Base-by-base conservation (phyloP, 2,113 vertebrate species). In the Grallaria varia region DNA sequence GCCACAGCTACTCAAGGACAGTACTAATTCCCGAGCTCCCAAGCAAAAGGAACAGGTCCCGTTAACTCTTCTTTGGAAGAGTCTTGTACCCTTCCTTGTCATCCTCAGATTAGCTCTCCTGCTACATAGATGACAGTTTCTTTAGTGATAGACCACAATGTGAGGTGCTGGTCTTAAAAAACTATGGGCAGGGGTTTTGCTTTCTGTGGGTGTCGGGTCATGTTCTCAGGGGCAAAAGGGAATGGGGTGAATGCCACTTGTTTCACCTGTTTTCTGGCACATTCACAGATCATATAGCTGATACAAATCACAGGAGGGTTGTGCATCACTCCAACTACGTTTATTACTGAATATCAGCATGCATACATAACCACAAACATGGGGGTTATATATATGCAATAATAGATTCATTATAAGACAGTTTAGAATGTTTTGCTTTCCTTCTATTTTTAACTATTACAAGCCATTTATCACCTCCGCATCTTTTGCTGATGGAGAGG, bases 1-100 rank as follows among this genome's bases (percentile, higher is more conserved):
- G 89, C 50, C 93, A 94, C 84, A 91, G 81, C 95, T 89, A 37
- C 73, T 93, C 93, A 96, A 97, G 95, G 96, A 93, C 95, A 84
- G 81, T 5, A 15, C 66, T 55, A 87, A 91, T 89, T 93, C 76
- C 81, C 0, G 2, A 67, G 25, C 42, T 91, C 69, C 77, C 77
- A 45, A 68, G 66, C 74, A 60, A 55, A 75, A 60, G 33, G 58
- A 60, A 4, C 59, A 74, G 73, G 68, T 59, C 35, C 31, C 16
- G 2, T 68, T 67, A 22, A 8, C 39, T 68, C 30, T 44, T 40
- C 37, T 84, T 71, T 17, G 37, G 76, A 74, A 19, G n/a, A 53
- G 18, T 74, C 45, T 49, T 31, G 33, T 18, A 16, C 24, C 44
- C 21, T 37, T 59, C 16, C 58, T 27, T 60, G n/a, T 45, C 44